phyloP scores from a whole-genome alignment of 2,888 invertebrate genomes.

The Sthenelais limicola region DNA sequence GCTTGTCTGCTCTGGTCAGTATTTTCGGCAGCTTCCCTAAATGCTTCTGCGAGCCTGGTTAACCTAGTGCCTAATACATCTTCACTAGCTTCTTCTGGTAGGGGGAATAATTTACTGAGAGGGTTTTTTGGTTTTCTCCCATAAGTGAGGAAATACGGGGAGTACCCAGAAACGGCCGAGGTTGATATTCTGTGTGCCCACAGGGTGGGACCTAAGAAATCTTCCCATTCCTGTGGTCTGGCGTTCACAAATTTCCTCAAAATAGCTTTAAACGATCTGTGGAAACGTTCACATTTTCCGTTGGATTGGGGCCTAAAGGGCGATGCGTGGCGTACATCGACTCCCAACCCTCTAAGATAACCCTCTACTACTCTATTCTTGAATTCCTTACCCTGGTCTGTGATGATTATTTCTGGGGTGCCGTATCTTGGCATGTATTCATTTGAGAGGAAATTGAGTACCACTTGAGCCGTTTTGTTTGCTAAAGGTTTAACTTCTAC shows the following conservation, averaged over 20 bases:
- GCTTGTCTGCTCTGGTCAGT: no score
- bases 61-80: no score
- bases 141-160: conserved; percentile 20
- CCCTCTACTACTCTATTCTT: no score
- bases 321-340: neutral
- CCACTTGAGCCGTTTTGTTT: neutral
- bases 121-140: conserved; percentile 20
- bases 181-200: conserved; percentile 8
- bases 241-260: conserved; percentile 32
- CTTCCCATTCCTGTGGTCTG: conserved; percentile 10
- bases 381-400: conserved; percentile 27
- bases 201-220: conserved; percentile 4
- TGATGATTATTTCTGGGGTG: neutral
- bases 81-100: no score
- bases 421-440: conserved; percentile 23
- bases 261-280: conserved; percentile 20
- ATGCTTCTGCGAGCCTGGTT: no score
- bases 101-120: no score
- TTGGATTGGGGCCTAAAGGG: conserved; percentile 28
- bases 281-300: conserved; percentile 2
- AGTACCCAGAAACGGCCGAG: conserved; percentile 4
- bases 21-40: no score
- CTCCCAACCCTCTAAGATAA: neutral
- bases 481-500: conserved; percentile 27
- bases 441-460: neutral